These are phyloP conservation scores for Sussaba pulchella DNA, from an alignment of 2,888 invertebrate species.

Conservation along the genomic window DNA sequence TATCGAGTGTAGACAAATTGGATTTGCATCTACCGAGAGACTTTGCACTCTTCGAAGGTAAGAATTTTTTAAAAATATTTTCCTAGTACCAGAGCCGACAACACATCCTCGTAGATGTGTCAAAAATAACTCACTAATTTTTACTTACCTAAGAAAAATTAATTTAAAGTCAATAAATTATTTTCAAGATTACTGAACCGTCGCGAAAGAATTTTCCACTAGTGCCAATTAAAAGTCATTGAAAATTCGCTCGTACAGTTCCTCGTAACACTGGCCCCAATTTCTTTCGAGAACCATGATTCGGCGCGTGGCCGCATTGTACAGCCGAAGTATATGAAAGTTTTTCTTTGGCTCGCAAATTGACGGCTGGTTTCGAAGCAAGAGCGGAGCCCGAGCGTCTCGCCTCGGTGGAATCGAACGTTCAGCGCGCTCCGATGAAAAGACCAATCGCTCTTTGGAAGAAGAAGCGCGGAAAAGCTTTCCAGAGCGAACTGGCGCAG, in stretches of 20 bases:
- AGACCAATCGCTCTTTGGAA: slow-evolving; percentile 72
- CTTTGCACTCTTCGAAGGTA: not conserved
- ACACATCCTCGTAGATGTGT: not conserved
- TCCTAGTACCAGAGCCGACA: too few species aligned
- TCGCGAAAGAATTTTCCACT: not conserved
- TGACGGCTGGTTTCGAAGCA: slow-evolving; percentile 50
- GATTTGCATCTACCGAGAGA: not conserved
- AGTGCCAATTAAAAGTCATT: not conserved
- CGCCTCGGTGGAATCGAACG: slow-evolving; percentile 74
- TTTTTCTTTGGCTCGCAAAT: slow-evolving; percentile 70
- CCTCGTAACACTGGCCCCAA: slow-evolving; percentile 66
- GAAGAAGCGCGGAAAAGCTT: slow-evolving; percentile 16
- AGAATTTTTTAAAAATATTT: too few species aligned
- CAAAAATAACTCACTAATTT: not conserved
- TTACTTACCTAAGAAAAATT: not conserved
- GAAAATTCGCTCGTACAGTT: not conserved
- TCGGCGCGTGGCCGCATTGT: slow-evolving; percentile 27
- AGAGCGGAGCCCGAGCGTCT: slow-evolving; percentile 50
- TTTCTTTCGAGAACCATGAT: slow-evolving; percentile 37
- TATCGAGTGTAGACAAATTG: not conserved
- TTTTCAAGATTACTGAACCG: not conserved
- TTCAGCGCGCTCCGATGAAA: slow-evolving; percentile 66
- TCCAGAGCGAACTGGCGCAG: slow-evolving; percentile 68
- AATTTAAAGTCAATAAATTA: slow-evolving; percentile 6
- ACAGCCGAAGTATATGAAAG: slow-evolving; percentile 69